A percentile compares a stretch with the other conserved stretches of the same genome.
phyloP scores from a whole-genome alignment of 23 tunicate genomes.

The Corella eumyota region DNA sequence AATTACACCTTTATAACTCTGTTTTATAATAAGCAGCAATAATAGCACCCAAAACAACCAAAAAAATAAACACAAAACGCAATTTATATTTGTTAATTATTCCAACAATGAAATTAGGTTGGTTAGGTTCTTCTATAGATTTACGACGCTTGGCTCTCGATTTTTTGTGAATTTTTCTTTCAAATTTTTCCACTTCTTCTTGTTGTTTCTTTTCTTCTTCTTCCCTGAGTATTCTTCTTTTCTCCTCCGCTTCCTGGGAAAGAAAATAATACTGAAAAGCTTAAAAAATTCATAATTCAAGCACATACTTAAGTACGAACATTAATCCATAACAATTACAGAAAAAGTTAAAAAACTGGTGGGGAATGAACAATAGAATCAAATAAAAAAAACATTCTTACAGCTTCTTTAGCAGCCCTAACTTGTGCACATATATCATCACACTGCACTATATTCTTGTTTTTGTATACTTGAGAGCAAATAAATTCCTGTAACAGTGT shows the following conservation, averaged over 20 bases:
- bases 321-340: not conserved
- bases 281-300: not conserved
- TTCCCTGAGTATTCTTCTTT: constrained; percentile 26
- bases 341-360: not conserved
- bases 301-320: too few relatives aligned
- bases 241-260: constrained; percentile 7
- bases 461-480: constrained; percentile 20
- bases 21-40: too few relatives aligned
- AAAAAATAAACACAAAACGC: too few relatives aligned
- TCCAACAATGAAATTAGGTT: too few relatives aligned
- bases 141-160: constrained; percentile 4
- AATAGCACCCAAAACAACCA: too few relatives aligned
- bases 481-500: constrained; percentile 30
- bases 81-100: too few relatives aligned
- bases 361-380: not conserved
- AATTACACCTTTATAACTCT: too few relatives aligned
- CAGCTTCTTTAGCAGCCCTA: constrained; percentile 20
- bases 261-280: not conserved
- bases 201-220: constrained; percentile 52
- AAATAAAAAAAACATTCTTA: constrained; percentile 6
- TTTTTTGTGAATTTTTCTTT: constrained; percentile 30
- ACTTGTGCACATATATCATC: constrained; percentile 41
- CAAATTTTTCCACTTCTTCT: constrained; percentile 61
- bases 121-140: too few relatives aligned
- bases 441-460: constrained; percentile 23